Base-by-base conservation (phyloP, 2,797 vertebrate species). In the Coreius guichenoti region DNA sequence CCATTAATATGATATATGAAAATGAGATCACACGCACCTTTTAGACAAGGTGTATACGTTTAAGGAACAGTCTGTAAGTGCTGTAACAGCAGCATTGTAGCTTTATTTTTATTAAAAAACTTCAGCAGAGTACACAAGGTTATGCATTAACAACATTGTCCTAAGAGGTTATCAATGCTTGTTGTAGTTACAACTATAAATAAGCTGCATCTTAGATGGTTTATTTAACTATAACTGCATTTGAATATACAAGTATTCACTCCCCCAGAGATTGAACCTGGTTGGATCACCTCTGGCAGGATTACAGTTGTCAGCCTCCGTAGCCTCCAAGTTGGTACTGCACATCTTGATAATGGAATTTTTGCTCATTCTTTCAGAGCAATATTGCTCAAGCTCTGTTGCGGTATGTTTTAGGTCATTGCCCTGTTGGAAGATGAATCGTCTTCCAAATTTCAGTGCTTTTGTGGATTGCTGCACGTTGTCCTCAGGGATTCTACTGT, bases 391-490 rank as follows among this genome's bases (percentile, higher is more conserved):
- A 83, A 67, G 58, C 72, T 83, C 72, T 85, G 67, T 85, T 70
- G 67, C 76, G 17, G 54, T 63, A 85, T 80, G 76, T 73, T 85
- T 85, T 61, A n/a, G 83, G 61, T 63, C 76, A 73, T 85, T 67
- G 67, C 58, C 83, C 69, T 49, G 54, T 49, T 80, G 83, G 39
- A 83, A 83, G 81, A 83, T 75, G 72, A 67, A 83, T 83, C 29
- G 16, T 83, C 43, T 83, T 83, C 81, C 39, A 79, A 80, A 85
- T 80, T 61, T 72, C 54, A 63, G 83, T 21, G 54, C 83, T 73
- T 72, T 63, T 49, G 13, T 39, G 31, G 54, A 79, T 80, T 85
- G 83, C 47, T 56, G 54, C 73, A 61, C 36, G 33, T 26, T 79
- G 26, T 85, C 67, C 77, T 80, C 39, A 3, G 81, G 72, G 76